A percentile compares a stretch with the other conserved stretches of the same genome.
Conservation (phyloP, 2,888 invertebrate species). For the Amblyjoppa proteus region DNA sequence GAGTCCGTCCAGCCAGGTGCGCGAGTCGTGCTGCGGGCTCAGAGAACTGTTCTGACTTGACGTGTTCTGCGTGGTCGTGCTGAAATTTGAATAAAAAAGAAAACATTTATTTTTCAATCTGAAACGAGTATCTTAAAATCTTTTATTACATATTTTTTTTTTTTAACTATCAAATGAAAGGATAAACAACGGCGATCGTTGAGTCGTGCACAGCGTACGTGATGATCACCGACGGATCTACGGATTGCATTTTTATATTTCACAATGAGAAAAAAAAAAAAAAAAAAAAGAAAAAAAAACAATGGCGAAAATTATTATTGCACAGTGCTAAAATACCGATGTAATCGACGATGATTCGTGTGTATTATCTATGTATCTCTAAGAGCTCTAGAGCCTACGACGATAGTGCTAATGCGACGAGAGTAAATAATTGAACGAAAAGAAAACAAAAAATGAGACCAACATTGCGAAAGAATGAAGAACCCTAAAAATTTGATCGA, state of each 20-base stretch:
- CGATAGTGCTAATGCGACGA: slow-evolving; percentile 19
- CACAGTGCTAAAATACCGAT: slow-evolving; percentile 39
- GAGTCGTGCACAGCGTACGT: slow-evolving; percentile 24
- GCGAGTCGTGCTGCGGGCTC: slow-evolving; percentile 83
- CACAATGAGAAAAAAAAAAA: slow-evolving; percentile 9
- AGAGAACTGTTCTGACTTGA: slow-evolving; percentile 87
- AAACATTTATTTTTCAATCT: neutral
- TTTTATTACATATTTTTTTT: neutral
- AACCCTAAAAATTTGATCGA: slow-evolving; percentile 42
- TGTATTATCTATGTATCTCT: slow-evolving; percentile 31
- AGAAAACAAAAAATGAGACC: neutral
- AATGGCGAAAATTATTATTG: neutral
- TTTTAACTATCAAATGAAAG: neutral
- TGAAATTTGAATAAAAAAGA: slow-evolving; percentile 80
- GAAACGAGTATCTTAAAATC: neutral
- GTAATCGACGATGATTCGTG: slow-evolving; percentile 34
- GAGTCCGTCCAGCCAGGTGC: slow-evolving; percentile 93
- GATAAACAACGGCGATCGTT: neutral
- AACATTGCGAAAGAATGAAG: slow-evolving; percentile 26
- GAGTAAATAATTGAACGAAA: neutral
- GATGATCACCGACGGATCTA: slow-evolving; percentile 24
- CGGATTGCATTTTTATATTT: slow-evolving; percentile 1
- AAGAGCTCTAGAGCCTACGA: slow-evolving; percentile 53
- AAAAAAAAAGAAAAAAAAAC: neutral
- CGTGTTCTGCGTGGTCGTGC: slow-evolving; percentile 88